These are phyloP conservation scores for Echinops telfairi DNA, from an alignment of 2,113 vertebrate genomes.

Conservation along the genomic window DNA sequence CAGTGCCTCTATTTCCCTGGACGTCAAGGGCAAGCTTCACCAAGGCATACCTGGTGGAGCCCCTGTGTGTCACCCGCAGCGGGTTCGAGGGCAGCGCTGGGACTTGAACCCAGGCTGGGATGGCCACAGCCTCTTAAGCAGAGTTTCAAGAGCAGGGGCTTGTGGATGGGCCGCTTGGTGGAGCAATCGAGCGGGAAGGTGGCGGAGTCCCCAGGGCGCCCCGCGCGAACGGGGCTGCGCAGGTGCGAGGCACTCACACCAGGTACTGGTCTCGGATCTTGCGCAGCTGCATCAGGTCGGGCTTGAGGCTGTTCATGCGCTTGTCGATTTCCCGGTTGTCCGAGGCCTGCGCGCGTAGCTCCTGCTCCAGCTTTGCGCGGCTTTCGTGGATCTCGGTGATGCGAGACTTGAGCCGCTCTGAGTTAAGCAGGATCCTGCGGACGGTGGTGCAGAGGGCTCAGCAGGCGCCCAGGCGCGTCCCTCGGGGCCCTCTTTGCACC, in stretches of 20 bases:
- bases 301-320: slow-evolving; percentile 93
- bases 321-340: slow-evolving; percentile 93
- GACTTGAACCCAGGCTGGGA: background rate
- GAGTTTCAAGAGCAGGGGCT: background rate
- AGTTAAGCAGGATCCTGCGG: slow-evolving; percentile 90
- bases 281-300: slow-evolving; percentile 91
- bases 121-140: background rate
- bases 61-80: background rate
- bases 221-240: rapidly evolving
- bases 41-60: background rate
- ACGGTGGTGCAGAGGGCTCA: background rate
- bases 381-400: slow-evolving; percentile 91
- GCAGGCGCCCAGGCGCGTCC: background rate
- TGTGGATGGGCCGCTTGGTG: background rate
- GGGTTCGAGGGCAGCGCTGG: background rate
- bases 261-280: slow-evolving; percentile 92
- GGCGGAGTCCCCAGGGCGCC: background rate
- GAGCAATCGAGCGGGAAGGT: background rate
- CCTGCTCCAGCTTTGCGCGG: slow-evolving; percentile 91
- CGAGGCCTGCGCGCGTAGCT: slow-evolving; percentile 89
- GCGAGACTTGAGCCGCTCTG: slow-evolving; percentile 90
- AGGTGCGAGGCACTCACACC: slow-evolving; percentile 84
- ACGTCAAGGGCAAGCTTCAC: background rate
- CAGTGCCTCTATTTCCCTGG: background rate
- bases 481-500: background rate